A percentile compares a stretch with the other conserved stretches of the same genome.
phyloP scores from a whole-genome alignment of 2,888 invertebrate genomes.

The Diploptera punctata region DNA sequence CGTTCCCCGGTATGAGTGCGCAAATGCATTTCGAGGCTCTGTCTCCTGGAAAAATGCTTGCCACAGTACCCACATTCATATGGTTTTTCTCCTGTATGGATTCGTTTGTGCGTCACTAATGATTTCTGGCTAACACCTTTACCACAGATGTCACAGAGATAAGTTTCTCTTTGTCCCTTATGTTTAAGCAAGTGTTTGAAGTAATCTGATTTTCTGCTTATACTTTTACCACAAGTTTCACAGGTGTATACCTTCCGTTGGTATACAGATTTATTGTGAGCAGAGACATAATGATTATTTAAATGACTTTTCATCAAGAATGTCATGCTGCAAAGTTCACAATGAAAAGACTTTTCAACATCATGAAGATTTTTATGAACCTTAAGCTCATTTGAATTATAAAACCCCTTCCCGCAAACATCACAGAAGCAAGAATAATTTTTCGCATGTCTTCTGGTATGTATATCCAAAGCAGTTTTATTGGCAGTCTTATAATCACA shows the following conservation, averaged over 20 bases:
- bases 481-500: constrained; percentile 47
- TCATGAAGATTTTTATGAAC: too few relatives aligned
- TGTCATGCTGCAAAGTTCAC: too few relatives aligned
- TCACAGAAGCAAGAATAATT: constrained; percentile 23
- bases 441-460: constrained; percentile 30
- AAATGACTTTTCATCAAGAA: too few relatives aligned
- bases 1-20: constrained; percentile 64
- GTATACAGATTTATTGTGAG: too few relatives aligned
- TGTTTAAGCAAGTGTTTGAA: too few relatives aligned
- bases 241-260: too few relatives aligned
- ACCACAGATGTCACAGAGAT: constrained; percentile 41
- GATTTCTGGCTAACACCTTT: constrained; percentile 42
- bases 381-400: too few relatives aligned
- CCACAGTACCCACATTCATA: constrained; percentile 63
- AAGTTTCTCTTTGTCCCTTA: too few relatives aligned
- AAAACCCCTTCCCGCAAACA: constrained; percentile 8
- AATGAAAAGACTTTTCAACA: too few relatives aligned
- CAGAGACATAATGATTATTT: too few relatives aligned
- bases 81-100: constrained; percentile 62
- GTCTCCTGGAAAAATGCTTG: constrained; percentile 64
- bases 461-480: constrained; percentile 27
- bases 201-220: too few relatives aligned
- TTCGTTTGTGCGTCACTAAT: constrained; percentile 36
- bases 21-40: constrained; percentile 61
- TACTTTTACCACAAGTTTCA: too few relatives aligned